A percentile compares a stretch with the other conserved stretches of the same genome.
These are phyloP conservation scores for Chamaea fasciata DNA, from an alignment of 2,113 vertebrate genomes.

Conservation along the genomic window DNA sequence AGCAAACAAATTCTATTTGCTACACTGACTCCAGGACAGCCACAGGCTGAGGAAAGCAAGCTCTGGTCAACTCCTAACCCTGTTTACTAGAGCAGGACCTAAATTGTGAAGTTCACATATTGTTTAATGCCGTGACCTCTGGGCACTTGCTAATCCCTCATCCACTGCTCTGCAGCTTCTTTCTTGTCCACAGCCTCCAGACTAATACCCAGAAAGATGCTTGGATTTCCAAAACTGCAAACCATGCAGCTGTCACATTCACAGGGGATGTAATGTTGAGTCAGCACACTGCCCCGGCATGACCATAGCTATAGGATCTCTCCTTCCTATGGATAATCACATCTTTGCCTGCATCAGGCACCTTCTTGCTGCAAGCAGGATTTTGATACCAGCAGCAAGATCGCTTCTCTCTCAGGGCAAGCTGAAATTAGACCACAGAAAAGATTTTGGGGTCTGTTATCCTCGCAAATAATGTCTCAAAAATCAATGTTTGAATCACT, in stretches of 20 bases:
- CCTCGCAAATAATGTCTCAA: neutral
- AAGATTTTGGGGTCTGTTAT: neutral
- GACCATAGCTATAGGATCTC: slow-evolving; percentile 11
- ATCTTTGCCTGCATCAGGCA: slow-evolving; percentile 9
- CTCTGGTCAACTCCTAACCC: neutral
- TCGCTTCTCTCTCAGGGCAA: neutral
- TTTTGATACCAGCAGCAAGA: slow-evolving; percentile 15
- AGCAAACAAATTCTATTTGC: neutral
- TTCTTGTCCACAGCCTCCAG: slow-evolving; percentile 25
- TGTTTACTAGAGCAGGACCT: neutral
- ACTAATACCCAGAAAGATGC: slow-evolving; percentile 62
- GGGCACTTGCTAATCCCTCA: slow-evolving; percentile 24
- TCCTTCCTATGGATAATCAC: slow-evolving; percentile 43
- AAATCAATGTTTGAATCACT: neutral
- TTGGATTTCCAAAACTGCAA: slow-evolving; percentile 56
- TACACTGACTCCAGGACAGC: neutral
- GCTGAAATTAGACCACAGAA: neutral
- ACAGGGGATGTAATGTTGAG: neutral
- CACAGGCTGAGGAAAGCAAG: neutral
- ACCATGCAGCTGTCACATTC: neutral
- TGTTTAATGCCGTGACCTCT: slow-evolving; percentile 16
- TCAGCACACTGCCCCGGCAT: neutral
- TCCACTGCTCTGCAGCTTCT: slow-evolving; percentile 12
- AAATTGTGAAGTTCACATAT: neutral
- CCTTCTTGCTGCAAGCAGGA: neutral